These are phyloP conservation scores for Bruchidius siliquastri DNA, from an alignment of 2,888 invertebrate species.

Conservation along the genomic window DNA sequence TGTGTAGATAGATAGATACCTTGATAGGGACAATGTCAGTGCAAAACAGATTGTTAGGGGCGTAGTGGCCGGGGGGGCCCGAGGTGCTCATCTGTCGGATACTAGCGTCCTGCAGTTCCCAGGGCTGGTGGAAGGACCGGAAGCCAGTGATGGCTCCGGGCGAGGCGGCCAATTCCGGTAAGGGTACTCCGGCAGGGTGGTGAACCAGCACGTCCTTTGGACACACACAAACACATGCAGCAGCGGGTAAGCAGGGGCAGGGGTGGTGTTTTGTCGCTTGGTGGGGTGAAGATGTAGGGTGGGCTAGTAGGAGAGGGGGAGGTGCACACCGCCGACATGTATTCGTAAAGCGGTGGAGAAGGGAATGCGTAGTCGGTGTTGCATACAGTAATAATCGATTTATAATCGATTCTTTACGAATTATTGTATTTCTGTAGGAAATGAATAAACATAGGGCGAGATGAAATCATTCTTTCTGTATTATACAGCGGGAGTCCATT, in stretches of 20 bases:
- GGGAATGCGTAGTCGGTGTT: background rate
- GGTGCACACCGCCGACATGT: background rate
- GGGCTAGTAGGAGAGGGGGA: background rate
- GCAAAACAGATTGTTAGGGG: slow-evolving; percentile 44
- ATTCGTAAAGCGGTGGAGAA: background rate
- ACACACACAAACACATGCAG: slow-evolving; percentile 48
- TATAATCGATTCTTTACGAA: too few species aligned
- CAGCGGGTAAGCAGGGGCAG: slow-evolving; percentile 31
- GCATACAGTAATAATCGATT: background rate
- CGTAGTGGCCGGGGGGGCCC: slow-evolving; percentile 34
- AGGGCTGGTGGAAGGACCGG: slow-evolving; percentile 63
- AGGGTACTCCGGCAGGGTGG: slow-evolving; percentile 31
- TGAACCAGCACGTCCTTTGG: slow-evolving; percentile 49
- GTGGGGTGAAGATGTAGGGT: slow-evolving; percentile 14
- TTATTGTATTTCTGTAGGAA: background rate
- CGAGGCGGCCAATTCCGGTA: slow-evolving; percentile 34
- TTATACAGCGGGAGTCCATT: background rate
- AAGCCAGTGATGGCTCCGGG: slow-evolving; percentile 49
- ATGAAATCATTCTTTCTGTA: background rate
- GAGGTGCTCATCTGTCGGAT: slow-evolving; percentile 48
- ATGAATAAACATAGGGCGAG: background rate
- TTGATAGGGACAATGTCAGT: slow-evolving; percentile 55
- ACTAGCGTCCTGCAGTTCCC: slow-evolving; percentile 54
- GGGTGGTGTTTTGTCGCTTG: slow-evolving; percentile 25
- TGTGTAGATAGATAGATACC: slow-evolving; percentile 37